Evolutionary conservation across 2,888 invertebrate species (phyloP).

Genomic region (Geotrupes spiniger): DNA sequence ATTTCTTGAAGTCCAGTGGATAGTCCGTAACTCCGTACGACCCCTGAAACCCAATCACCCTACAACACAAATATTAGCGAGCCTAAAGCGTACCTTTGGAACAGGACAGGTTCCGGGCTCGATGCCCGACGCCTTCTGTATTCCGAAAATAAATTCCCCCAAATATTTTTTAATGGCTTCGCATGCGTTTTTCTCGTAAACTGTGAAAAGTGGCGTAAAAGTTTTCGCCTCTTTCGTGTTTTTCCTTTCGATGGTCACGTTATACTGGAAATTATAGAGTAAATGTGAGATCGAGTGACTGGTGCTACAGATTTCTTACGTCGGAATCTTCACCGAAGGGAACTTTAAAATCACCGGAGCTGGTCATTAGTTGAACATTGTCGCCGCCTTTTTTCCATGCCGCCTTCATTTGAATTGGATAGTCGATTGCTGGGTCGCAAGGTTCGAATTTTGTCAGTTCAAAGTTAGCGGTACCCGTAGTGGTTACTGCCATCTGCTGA

Average conservation of each 20-base stretch:
- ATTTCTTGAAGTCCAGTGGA: conserved; percentile 16
- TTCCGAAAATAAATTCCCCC: conserved; percentile 18
- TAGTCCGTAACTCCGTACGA: conserved; percentile 19
- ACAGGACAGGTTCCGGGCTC: conserved; percentile 21
- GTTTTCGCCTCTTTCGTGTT: conserved; percentile 13
- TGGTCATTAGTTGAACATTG: conserved; percentile 11
- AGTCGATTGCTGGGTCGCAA: conserved; percentile 15
- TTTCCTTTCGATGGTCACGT: conserved; percentile 12
- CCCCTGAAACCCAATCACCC: conserved; percentile 17
- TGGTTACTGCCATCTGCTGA: neutral
- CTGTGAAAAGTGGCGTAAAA: conserved; percentile 8
- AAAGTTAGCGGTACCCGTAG: conserved; percentile 9
- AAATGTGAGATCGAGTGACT: neutral
- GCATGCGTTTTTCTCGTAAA: conserved; percentile 19
- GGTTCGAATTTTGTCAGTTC: conserved; percentile 17
- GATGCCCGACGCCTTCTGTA: conserved; percentile 18
- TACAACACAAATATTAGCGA: conserved; percentile 1
- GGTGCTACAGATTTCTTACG: conserved; percentile 7
- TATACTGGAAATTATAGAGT: conserved; percentile 9
- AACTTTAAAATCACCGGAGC: conserved; percentile 11
- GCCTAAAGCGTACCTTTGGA: conserved; percentile 13
- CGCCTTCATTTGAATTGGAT: conserved; percentile 6
- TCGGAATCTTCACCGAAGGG: conserved; percentile 17
- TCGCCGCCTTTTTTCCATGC: conserved; percentile 6
- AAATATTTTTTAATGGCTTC: conserved; percentile 19